Percentiles rank a stretch among this genome's conserved stretches.
These are phyloP conservation scores for Mastacembelus armatus DNA, from an alignment of 2,797 vertebrate species.

Conservation along the genomic window DNA sequence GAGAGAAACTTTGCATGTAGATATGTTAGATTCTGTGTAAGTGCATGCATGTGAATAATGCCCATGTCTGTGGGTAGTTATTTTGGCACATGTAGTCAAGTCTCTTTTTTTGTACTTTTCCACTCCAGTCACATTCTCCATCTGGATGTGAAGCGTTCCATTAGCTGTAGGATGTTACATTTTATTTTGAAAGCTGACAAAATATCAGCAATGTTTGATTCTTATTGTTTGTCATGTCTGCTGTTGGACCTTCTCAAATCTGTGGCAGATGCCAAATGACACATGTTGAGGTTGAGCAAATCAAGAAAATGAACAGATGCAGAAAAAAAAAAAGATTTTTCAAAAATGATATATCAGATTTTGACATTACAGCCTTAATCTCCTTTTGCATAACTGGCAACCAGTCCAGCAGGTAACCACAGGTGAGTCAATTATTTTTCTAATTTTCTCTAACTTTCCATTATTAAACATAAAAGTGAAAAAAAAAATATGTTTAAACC, in stretches of 20 bases:
- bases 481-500: slow-evolving; percentile 17
- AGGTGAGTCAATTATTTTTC: slow-evolving; percentile 17
- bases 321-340: not conserved
- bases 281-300: slow-evolving; percentile 56
- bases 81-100: slow-evolving; percentile 49
- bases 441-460: slow-evolving; percentile 35
- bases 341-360: not conserved
- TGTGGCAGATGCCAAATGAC: slow-evolving; percentile 66
- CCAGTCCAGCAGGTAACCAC: slow-evolving; percentile 11
- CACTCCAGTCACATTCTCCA: slow-evolving; percentile 73
- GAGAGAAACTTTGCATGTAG: slow-evolving; percentile 23
- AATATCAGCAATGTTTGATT: slow-evolving; percentile 62
- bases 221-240: slow-evolving; percentile 60
- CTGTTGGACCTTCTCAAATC: slow-evolving; percentile 49
- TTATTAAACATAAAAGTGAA: slow-evolving; percentile 30
- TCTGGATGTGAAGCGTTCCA: slow-evolving; percentile 74
- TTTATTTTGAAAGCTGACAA: slow-evolving; percentile 76
- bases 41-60: slow-evolving; percentile 51
- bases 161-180: slow-evolving; percentile 62
- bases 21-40: slow-evolving; percentile 32
- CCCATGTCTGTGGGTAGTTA: slow-evolving; percentile 62
- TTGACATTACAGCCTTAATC: not conserved
- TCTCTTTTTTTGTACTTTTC: slow-evolving; percentile 19
- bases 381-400: not conserved
- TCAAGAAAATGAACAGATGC: slow-evolving; percentile 17